These are phyloP conservation scores for Apamea monoglypha DNA, from an alignment of 2,888 invertebrate species.

Conservation along the genomic window DNA sequence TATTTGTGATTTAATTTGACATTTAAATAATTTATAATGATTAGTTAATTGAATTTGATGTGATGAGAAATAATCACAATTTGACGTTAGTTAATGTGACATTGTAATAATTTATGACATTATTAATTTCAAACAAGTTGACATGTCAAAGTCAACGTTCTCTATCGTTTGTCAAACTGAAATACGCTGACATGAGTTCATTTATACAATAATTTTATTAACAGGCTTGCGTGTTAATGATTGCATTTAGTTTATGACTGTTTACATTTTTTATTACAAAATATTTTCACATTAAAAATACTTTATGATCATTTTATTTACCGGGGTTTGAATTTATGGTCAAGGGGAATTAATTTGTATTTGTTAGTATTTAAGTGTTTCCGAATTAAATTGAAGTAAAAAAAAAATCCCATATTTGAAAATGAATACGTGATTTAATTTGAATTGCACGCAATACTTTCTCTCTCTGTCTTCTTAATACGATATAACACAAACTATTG, in stretches of 20 bases:
- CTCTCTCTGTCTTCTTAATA: not conserved
- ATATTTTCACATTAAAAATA: conserved; percentile 29
- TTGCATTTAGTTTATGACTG: conserved; percentile 49
- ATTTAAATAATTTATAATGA: not conserved
- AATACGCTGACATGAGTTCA: conserved; percentile 17
- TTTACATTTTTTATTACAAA: conserved; percentile 42
- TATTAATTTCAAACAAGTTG: not conserved
- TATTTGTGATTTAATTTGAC: not conserved
- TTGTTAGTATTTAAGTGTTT: not conserved
- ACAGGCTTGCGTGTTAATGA: conserved; percentile 56
- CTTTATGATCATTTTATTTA: conserved; percentile 22
- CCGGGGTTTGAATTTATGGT: conserved; percentile 15
- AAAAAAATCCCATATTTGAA: not conserved
- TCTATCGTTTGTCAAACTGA: conserved; percentile 13
- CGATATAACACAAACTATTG: not conserved
- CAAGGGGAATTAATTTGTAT: not conserved
- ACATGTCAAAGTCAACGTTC: not conserved
- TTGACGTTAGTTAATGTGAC: not conserved
- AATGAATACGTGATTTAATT: not conserved
- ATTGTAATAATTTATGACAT: conserved; percentile 10
- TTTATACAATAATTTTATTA: not conserved
- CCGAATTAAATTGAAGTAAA: not conserved
- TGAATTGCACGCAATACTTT: not conserved
- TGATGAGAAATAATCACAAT: not conserved
- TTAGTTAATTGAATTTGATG: conserved; percentile 8